phyloP scores from a whole-genome alignment of 2,797 vertebrate genomes.

The Craterocephalus amniculus region DNA sequence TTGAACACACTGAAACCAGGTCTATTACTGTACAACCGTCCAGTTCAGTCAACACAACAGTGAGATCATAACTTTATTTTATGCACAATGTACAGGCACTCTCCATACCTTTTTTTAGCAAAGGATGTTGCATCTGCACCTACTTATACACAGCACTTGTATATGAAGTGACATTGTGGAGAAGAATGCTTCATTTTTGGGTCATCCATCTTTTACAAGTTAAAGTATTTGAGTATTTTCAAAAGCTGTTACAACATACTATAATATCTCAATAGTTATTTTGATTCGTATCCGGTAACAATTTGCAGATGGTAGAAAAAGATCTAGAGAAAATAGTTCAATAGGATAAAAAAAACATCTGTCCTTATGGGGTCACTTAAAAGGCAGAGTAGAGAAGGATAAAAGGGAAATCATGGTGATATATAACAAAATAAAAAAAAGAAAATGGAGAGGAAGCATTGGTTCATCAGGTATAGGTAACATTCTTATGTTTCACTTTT shows the following conservation, averaged over 20 bases:
- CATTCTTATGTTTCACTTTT: not conserved
- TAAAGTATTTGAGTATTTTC: not conserved
- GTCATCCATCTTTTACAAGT: not conserved
- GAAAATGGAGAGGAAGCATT: not conserved
- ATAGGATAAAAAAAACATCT: not conserved
- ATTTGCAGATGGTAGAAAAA: not conserved
- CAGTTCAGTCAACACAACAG: not conserved
- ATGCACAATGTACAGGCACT: not conserved
- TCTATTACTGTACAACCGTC: no score
- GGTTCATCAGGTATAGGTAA: not conserved
- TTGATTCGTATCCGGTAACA: not conserved
- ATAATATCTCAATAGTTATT: no score
- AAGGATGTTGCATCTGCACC: not conserved
- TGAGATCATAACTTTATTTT: not conserved
- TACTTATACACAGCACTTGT: not conserved
- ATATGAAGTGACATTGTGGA: not conserved
- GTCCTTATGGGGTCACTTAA: not conserved
- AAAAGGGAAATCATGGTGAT: not conserved
- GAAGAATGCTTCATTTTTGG: not conserved
- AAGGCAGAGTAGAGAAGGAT: not conserved
- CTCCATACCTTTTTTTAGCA: no score
- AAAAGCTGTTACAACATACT: no score
- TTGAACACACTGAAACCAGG: no score
- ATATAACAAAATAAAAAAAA: not conserved
- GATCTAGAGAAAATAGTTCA: not conserved